phyloP scores from a whole-genome alignment of 2,888 invertebrate species.

The Cabera pusaria region DNA sequence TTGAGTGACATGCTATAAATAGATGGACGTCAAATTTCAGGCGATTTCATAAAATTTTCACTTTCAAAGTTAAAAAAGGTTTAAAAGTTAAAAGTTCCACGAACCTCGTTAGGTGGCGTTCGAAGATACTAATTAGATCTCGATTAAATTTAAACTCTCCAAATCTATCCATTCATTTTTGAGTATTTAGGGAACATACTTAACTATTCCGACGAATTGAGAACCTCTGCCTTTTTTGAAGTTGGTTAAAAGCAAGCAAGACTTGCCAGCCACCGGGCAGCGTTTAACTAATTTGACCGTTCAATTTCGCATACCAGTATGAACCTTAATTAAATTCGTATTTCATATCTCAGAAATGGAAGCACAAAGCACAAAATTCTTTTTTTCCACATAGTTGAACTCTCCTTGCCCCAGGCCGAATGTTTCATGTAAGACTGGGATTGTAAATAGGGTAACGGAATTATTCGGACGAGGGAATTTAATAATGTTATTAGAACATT shows the following conservation, averaged over 20 bases:
- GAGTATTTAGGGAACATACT: too few relatives aligned
- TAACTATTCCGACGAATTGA: too few relatives aligned
- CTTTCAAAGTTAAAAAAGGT: too few relatives aligned
- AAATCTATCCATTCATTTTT: too few relatives aligned
- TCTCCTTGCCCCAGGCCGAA: slow-evolving; percentile 50
- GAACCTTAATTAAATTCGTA: slow-evolving; percentile 69
- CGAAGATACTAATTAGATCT: too few relatives aligned
- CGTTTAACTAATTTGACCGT: slow-evolving; percentile 45
- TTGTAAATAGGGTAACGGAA: slow-evolving; percentile 36
- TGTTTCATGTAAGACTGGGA: slow-evolving; percentile 51
- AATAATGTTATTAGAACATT: slow-evolving; percentile 35
- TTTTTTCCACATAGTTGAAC: slow-evolving; percentile 68
- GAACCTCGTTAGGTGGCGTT: too few relatives aligned
- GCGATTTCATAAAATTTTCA: too few relatives aligned
- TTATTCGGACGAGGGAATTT: slow-evolving; percentile 35
- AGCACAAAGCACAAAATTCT: slow-evolving; percentile 51
- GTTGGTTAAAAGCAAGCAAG: slow-evolving; percentile 20
- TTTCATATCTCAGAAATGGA: slow-evolving; percentile 54
- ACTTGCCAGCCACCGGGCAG: slow-evolving; percentile 14
- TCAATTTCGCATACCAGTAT: slow-evolving; percentile 50
- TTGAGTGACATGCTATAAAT: too few relatives aligned
- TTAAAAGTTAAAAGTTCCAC: too few relatives aligned
- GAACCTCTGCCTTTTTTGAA: too few relatives aligned
- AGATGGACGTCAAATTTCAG: too few relatives aligned
- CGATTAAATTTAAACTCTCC: too few relatives aligned